These are phyloP conservation scores for Panagrolaimus sp. DNA, from an alignment of 1,140 invertebrate genomes.

Conservation along the genomic window DNA sequence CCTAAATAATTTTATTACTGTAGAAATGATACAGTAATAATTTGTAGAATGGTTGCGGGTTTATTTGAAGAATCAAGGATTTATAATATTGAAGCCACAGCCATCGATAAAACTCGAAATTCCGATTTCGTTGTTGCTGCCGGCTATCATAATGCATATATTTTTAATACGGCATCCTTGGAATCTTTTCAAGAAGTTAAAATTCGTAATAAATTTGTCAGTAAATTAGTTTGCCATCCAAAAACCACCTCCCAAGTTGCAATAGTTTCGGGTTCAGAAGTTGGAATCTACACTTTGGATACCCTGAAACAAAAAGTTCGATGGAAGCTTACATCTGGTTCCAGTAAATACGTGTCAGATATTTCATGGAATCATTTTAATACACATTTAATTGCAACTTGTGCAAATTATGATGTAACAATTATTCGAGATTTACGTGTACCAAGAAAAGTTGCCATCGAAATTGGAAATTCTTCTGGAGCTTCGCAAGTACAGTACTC, in stretches of 20 bases:
- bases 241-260: background rate
- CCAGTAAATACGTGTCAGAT: background rate
- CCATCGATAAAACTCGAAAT: background rate
- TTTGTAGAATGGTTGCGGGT: background rate
- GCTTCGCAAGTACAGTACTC: background rate
- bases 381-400: background rate
- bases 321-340: background rate
- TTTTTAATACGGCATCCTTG: constrained; percentile 3
- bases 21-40: background rate
- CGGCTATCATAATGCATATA: constrained; percentile 23
- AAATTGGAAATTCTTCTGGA: background rate
- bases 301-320: background rate
- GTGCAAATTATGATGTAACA: background rate
- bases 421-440: background rate
- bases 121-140: background rate
- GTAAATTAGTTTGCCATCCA: background rate
- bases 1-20: no score
- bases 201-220: constrained; percentile 5
- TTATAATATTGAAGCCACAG: constrained; percentile 15
- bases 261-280: background rate
- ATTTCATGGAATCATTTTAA: background rate
- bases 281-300: constrained; percentile 13
- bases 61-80: constrained; percentile 4
- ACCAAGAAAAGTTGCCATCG: background rate
- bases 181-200: background rate